These are phyloP conservation scores for Bombus sibiricus DNA, from an alignment of 1,140 invertebrate genomes.

Conservation along the genomic window DNA sequence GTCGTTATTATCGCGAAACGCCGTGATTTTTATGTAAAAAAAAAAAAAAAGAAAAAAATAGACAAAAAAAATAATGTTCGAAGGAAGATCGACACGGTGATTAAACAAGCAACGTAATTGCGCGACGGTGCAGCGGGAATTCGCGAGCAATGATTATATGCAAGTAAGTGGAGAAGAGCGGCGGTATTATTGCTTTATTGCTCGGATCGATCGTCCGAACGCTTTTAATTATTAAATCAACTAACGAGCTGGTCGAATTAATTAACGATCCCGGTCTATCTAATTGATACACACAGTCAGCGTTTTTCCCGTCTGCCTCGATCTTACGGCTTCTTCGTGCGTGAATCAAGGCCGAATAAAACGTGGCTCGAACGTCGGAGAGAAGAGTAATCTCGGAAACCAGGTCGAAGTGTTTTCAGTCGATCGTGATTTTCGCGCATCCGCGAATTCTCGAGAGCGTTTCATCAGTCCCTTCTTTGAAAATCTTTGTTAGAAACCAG, in stretches of 20 bases:
- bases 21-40: neutral
- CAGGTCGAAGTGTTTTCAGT: constrained; percentile 1
- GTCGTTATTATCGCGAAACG: neutral
- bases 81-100: constrained; percentile 12
- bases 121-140: neutral
- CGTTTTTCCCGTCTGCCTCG: neutral
- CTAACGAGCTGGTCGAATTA: constrained; percentile 51
- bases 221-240: constrained; percentile 59
- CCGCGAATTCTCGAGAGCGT: neutral
- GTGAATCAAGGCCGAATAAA: neutral
- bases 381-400: neutral
- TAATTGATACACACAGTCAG: constrained; percentile 9
- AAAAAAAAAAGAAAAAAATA: no score
- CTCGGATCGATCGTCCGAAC: constrained; percentile 46
- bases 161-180: constrained; percentile 14
- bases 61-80: neutral
- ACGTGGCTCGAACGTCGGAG: neutral
- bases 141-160: constrained; percentile 5
- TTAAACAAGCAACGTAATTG: constrained; percentile 25
- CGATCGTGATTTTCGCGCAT: constrained; percentile 6
- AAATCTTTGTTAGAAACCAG: neutral
- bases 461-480: neutral
- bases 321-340: neutral
- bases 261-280: constrained; percentile 41
- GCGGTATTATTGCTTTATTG: constrained; percentile 47